phyloP scores from a whole-genome alignment of 37 sponge, comb jelly and placozoan species.

The Agelas oroides region DNA sequence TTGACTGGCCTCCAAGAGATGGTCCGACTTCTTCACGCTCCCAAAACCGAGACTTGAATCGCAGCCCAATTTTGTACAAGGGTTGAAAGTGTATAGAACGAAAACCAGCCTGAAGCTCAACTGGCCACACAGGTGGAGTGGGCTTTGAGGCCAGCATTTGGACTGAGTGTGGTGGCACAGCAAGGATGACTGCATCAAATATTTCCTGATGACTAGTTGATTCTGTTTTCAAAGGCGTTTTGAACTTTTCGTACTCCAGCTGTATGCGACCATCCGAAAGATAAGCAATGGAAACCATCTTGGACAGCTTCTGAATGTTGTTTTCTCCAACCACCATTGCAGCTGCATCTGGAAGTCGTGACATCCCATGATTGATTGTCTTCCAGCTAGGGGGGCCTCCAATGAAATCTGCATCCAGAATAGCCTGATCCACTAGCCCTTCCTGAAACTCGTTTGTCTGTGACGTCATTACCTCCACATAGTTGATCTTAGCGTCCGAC shows the following conservation, averaged over 20 bases:
- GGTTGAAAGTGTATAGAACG: constrained; percentile 19
- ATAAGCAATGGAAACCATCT: constrained; percentile 4
- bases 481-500: constrained; percentile 33
- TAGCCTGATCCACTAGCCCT: constrained; percentile 21
- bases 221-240: neutral
- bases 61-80: constrained; percentile 16
- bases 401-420: neutral
- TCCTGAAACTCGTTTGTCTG: constrained; percentile 27
- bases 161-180: constrained; percentile 16
- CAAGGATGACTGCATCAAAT: constrained; percentile 46
- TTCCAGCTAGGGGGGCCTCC: neutral
- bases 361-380: constrained; percentile 7
- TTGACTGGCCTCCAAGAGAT: constrained; percentile 38
- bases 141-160: constrained; percentile 22
- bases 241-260: neutral
- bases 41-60: constrained; percentile 47
- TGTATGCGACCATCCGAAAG: neutral
- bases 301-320: constrained; percentile 1
- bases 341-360: neutral
- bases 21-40: constrained; percentile 17
- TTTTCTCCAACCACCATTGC: neutral
- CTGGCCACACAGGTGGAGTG: constrained; percentile 1
- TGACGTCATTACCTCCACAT: constrained; percentile 33
- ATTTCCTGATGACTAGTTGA: no score
- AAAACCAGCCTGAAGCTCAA: neutral